phyloP scores from a whole-genome alignment of 2,797 vertebrate genomes.

The Falco peregrinus region DNA sequence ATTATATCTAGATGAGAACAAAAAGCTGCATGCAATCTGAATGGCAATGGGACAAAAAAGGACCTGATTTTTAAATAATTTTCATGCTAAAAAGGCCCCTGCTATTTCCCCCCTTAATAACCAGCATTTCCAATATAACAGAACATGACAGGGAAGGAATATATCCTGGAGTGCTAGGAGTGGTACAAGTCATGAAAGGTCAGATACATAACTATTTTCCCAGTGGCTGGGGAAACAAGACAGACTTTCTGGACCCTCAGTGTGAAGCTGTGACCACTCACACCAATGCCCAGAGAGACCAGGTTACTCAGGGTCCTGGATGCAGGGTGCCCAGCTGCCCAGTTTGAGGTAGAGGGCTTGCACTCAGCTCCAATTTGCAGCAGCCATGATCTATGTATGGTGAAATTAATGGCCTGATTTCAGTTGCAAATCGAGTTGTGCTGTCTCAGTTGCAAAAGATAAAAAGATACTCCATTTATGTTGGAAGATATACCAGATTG shows the following conservation, averaged over 20 bases:
- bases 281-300: background rate
- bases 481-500: background rate
- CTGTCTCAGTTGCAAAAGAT: background rate
- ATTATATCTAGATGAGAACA: background rate
- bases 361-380: background rate
- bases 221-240: background rate
- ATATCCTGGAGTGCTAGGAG: background rate
- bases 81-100: background rate
- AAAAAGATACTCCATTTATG: background rate
- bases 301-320: accelerated
- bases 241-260: background rate
- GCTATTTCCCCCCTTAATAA: background rate
- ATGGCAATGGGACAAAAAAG: background rate
- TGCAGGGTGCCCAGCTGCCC: background rate
- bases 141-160: background rate
- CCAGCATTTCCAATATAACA: background rate
- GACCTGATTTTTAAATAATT: background rate
- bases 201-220: background rate
- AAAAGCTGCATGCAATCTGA: background rate
- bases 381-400: background rate
- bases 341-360: background rate
- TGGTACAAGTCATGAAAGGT: background rate
- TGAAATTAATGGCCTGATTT: background rate
- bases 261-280: accelerated
- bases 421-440: background rate